These are phyloP conservation scores for Tetramorium alpestre DNA, from an alignment of 1,140 invertebrate genomes.

Conservation along the genomic window DNA sequence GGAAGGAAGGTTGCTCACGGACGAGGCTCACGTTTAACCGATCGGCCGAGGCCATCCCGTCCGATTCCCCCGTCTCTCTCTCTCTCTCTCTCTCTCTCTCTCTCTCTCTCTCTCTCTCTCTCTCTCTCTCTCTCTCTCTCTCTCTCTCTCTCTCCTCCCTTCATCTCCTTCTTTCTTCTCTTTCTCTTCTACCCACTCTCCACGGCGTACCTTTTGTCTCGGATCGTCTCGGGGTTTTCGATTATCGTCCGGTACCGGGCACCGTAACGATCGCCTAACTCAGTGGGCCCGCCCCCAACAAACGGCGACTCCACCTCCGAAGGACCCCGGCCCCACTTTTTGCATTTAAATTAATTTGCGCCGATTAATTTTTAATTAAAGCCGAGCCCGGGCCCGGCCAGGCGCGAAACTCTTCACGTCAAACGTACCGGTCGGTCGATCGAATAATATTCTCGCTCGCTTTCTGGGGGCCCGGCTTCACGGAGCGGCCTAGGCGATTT, in stretches of 20 bases:
- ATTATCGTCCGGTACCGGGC: slow-evolving; percentile 80
- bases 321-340: slow-evolving; percentile 74
- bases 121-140: background rate
- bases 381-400: slow-evolving; percentile 46
- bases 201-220: slow-evolving; percentile 77
- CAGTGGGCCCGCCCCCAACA: slow-evolving; percentile 80
- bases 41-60: slow-evolving; percentile 57
- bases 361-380: slow-evolving; percentile 85
- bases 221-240: slow-evolving; percentile 80
- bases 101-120: background rate
- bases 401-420: slow-evolving; percentile 72
- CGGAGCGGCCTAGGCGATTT: slow-evolving; percentile 5
- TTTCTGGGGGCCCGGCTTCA: background rate
- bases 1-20: slow-evolving; percentile 59
- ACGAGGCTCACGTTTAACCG: slow-evolving; percentile 57
- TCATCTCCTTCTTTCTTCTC: background rate
- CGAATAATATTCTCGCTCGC: slow-evolving; percentile 13
- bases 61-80: slow-evolving; percentile 18
- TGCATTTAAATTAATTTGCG: slow-evolving; percentile 85
- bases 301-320: slow-evolving; percentile 82
- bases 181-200: slow-evolving; percentile 13
- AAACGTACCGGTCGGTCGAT: slow-evolving; percentile 51
- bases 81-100: background rate
- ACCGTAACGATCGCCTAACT: slow-evolving; percentile 84
- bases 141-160: background rate